Base-by-base conservation (phyloP, 2,888 invertebrate species). In the Lasioglossum zephyrum region DNA sequence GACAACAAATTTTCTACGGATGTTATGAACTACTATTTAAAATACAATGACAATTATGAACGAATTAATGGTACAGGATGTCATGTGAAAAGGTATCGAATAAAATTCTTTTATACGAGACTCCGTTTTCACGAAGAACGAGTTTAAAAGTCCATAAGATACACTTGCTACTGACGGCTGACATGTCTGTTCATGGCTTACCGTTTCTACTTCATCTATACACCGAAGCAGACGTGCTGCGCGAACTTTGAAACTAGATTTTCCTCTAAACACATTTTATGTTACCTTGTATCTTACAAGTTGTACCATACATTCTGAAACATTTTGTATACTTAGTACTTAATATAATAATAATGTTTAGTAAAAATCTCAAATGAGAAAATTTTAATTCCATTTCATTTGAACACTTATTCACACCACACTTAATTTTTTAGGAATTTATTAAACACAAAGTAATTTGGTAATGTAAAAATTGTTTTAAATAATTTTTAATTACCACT, bases 161-260 rank as follows among this genome's bases (percentile, higher is more conserved):
- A 31, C 60, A 63, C 60, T 63, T 63, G 60, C 60, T 63, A 31
- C 31, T 63, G 60, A 63, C 60, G 60, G 31, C 60, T 63, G 60
- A 63, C 60, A 6, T n/a, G 60, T 63, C 60, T 63, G 60, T 63
- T 63, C 60, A 63, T 63, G 31, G 26, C 60, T 63, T 63, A 63
- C 60, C 31, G 11, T 63, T 63, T 63, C 60, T 63, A 63, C 60
- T 63, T 63, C 60, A 31, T 26, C 31, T 31, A 26, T 31, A 31
- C 6, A 16, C 31, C 60, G 60, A 6, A 31, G 60, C 53, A 22
- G 22, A n/a, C 53, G 53, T 22, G 53, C 53, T 53, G 22, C 53
- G n/a, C 60, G 31, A 63, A 31, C 60, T 31, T 31, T 6, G 16
- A 31, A 63, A 63, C 60, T 63, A 5, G 60, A 63, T 63, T 63